Evolutionary conservation across 2,797 vertebrate species (phyloP), one percentile per base, ranked within the genome.

Genomic region (Margarornis squamiger): DNA sequence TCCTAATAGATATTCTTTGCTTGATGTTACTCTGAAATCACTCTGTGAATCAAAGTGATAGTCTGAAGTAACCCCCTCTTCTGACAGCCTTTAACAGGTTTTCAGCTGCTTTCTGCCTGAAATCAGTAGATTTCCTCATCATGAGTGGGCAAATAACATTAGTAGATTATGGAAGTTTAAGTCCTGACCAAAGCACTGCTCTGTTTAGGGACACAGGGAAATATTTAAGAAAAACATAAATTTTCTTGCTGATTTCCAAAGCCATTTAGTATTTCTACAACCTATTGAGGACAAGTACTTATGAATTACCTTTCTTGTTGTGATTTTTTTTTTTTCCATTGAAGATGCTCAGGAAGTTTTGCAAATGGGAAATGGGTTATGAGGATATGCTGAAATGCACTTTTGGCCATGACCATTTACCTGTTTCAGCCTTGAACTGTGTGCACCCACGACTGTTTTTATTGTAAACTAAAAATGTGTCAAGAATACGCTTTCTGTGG

Each of bases 351-450:
- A 93, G 91, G 83, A 93, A 90, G 51, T 90, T 88, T 23, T 29
- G 48, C 7, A 80, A 19, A 45, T 88, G 3, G 34, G 95, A 95
- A 91, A 62, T n/a, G 34, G 61, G 23, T 51, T 34, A 2, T 32
- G 54, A 27, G 26, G 29, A 57, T 78, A 52, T 92, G 83, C 88
- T 84, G 90, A 93, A 59, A 65, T 58, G 10, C 38, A 36, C 24
- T 88, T 94, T 71, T 92, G 67, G 4, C 85, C 9, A 1, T 89
- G 82, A 85, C 79, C 71, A 48, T 90, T 91, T 82, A 94, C 92
- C 87, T 87, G 72, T 68, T 91, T 93, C 67, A 73, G n/a, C 78
- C 85, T 20, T 96, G 80, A 90, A 55, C 94, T 94, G 9, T 80
- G 72, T 74, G 61, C 58, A 39, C 84, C 54, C 38, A 74, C 24